Percentiles rank a stretch among this genome's conserved stretches.
These are phyloP conservation scores for Melanotaenia boesemani DNA, from an alignment of 2,797 vertebrate genomes.

Conservation along the genomic window DNA sequence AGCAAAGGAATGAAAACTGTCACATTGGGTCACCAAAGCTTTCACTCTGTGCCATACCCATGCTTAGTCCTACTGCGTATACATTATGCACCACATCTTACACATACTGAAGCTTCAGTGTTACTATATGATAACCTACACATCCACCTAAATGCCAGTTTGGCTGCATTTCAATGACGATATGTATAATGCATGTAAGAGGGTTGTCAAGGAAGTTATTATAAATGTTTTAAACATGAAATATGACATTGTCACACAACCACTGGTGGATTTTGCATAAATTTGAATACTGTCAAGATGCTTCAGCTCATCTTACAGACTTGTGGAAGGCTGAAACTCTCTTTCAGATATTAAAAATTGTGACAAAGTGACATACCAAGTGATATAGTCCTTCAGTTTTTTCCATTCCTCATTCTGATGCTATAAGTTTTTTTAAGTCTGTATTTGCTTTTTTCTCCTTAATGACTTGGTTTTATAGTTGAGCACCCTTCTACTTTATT, in stretches of 20 bases:
- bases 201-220: constrained; percentile 18
- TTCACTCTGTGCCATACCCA: constrained; percentile 59
- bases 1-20: constrained; percentile 81
- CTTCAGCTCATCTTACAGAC: neutral
- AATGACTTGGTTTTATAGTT: neutral
- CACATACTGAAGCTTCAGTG: constrained; percentile 28
- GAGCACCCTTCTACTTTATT: neutral
- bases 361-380: neutral
- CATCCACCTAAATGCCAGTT: constrained; percentile 31
- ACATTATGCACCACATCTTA: constrained; percentile 21
- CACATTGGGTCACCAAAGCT: constrained; percentile 76
- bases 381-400: neutral
- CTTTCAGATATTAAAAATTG: neutral
- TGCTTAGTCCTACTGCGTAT: constrained; percentile 31
- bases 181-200: constrained; percentile 52
- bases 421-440: neutral
- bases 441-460: neutral
- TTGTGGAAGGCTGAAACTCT: neutral
- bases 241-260: constrained; percentile 34
- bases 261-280: constrained; percentile 9
- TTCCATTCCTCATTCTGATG: neutral
- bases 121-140: constrained; percentile 10
- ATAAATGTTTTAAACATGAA: constrained; percentile 44
- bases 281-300: constrained; percentile 10
- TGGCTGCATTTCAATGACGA: constrained; percentile 33